Percentiles rank a stretch among this genome's conserved stretches.
Evolutionary conservation across 1,140 invertebrate species (phyloP).

Genomic region (Drosophila sturtevanti): DNA sequence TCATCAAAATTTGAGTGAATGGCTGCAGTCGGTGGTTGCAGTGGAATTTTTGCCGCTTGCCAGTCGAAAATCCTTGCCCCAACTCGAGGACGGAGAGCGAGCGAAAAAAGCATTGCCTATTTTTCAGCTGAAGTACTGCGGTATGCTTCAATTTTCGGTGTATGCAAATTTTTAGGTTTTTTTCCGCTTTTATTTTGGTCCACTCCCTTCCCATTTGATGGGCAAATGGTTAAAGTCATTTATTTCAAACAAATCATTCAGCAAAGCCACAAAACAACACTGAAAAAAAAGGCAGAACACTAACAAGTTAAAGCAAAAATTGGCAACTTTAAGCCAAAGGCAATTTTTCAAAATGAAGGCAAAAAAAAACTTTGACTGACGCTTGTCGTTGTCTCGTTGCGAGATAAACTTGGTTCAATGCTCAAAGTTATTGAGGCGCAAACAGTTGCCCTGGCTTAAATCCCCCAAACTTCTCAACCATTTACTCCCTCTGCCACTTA

Average conservation of each 20-base stretch:
- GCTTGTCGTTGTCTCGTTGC: conserved; percentile 61
- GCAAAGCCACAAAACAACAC: conserved; percentile 47
- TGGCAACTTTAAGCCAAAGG: conserved; percentile 30
- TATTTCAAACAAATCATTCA: conserved; percentile 77
- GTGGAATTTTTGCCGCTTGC: no score
- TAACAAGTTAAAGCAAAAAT: conserved; percentile 60
- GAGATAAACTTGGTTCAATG: conserved; percentile 75
- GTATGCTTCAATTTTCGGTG: conserved; percentile 26
- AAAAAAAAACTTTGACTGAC: conserved; percentile 71
- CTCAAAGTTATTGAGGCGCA: conserved; percentile 77
- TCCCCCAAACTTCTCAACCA: background rate
- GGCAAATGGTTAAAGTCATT: conserved; percentile 75
- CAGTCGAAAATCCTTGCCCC: no score
- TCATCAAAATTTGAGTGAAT: conserved; percentile 63
- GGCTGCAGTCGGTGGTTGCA: conserved; percentile 72
- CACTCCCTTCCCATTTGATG: conserved; percentile 18
- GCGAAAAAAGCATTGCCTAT: conserved; percentile 62
- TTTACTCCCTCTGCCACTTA: background rate
- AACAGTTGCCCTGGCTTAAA: conserved; percentile 60
- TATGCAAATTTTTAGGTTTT: conserved; percentile 53
- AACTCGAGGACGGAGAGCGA: background rate
- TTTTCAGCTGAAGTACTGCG: conserved; percentile 67
- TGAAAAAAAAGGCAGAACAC: conserved; percentile 32
- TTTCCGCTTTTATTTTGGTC: no score
- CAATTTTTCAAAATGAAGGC: conserved; percentile 66